Evolutionary conservation across 2,888 invertebrate species (phyloP), one percentile per base, ranked within the genome.

Genomic region (Eurytoma californica): DNA sequence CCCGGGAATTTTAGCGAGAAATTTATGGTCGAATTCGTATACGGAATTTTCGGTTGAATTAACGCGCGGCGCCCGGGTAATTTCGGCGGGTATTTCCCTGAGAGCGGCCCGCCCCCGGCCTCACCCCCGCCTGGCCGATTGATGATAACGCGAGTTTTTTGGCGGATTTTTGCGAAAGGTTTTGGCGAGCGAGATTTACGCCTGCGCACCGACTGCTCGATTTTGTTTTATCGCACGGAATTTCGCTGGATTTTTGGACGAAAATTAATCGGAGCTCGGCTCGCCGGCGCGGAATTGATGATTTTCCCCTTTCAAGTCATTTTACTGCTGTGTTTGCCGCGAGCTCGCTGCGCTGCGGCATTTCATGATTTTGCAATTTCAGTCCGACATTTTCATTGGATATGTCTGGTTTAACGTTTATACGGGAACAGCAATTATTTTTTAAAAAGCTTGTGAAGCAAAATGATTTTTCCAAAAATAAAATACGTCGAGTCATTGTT

Each of bases 1-100:
- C 84, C 85, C 82, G 83, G 77, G 83, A 85, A 82, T 83, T 84
- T 85, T 84, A 81, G 82, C 70, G 77, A 72, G 74, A 77, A 78
- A 81, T 81, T 81, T 81, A 81, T 81, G 76, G 76, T 65, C 74
- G 74, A 77, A 77, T 77, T 80, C 74, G 80, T 70, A 80, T 69
- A 77, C 80, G 72, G 78, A 77, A 80, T 80, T 80, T 80, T 80
- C 77, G 77, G 61, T 70, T 67, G 75, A 78, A 80, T 78, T 80
- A 80, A 78, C 75, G 80, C 39, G 51, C 39, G 51, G 24, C 24
- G 39, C 61, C 28, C 39, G 47, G 47, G 18, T 4, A 55, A 39
- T 30, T 51, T 39, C 39, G 39, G 9, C 39, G 39, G 39, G 9
- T 39, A 39, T 39, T 39, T 39, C 39, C 39, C 39, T 39, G 39